Conservation (phyloP, 2,888 invertebrate species). For the Hypomecis atomaria region DNA sequence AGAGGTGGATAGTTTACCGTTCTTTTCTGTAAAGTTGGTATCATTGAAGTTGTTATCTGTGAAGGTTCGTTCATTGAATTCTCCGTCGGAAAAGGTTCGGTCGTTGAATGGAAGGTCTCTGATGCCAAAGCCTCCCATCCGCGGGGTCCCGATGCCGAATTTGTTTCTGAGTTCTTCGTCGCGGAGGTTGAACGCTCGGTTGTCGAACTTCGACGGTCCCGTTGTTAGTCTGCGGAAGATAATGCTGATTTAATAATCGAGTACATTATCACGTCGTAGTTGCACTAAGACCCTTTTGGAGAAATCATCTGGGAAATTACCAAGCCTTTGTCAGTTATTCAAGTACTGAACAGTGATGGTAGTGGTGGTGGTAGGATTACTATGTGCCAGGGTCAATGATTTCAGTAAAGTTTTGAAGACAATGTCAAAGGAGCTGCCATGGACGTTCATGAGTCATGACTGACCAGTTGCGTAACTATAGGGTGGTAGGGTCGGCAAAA, state of each 20-base stretch:
- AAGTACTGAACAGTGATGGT: too few relatives aligned
- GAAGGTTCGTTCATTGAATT: conserved; percentile 67
- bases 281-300: too few relatives aligned
- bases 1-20: conserved; percentile 77
- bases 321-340: too few relatives aligned
- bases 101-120: conserved; percentile 77
- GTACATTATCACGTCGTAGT: too few relatives aligned
- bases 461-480: too few relatives aligned
- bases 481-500: too few relatives aligned
- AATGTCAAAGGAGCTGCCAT: too few relatives aligned
- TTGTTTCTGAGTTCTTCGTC: conserved; percentile 76
- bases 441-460: too few relatives aligned
- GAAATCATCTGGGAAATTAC: too few relatives aligned
- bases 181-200: conserved; percentile 73
- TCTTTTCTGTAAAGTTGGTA: conserved; percentile 67
- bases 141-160: conserved; percentile 75
- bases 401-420: too few relatives aligned
- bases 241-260: not conserved
- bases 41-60: conserved; percentile 70
- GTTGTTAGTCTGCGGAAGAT: conserved; percentile 64
- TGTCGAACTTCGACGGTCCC: conserved; percentile 72
- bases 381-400: too few relatives aligned
- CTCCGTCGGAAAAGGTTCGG: conserved; percentile 68
- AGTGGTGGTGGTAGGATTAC: too few relatives aligned
- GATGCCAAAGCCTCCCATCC: conserved; percentile 82